Conservation (phyloP, 1,140 invertebrate genomes). For the Caenorhabditis inopinata region DNA sequence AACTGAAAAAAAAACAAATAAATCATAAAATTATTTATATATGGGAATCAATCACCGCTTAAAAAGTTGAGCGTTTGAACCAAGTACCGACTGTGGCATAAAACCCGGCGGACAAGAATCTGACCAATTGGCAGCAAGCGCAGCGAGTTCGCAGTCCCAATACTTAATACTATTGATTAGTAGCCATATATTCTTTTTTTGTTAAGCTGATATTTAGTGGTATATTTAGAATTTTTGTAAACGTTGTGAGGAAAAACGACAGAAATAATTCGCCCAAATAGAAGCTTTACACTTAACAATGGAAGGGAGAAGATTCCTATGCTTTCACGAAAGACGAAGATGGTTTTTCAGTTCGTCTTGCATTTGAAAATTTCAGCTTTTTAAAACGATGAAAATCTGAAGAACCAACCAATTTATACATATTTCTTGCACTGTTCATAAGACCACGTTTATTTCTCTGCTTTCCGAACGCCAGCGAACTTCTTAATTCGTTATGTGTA, state of each 20-base stretch:
- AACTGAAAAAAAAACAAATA: constrained; percentile 14
- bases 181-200: no score
- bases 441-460: constrained; percentile 16
- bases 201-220: no score
- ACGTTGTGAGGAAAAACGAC: no score
- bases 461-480: constrained; percentile 29
- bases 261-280: no score
- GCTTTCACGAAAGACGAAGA: no score
- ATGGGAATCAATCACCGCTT: constrained; percentile 14
- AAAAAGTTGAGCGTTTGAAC: constrained; percentile 32
- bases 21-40: not conserved
- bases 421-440: constrained; percentile 37
- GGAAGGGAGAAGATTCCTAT: no score
- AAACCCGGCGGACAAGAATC: constrained; percentile 1
- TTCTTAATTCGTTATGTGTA: constrained; percentile 39
- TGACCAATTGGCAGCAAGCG: not conserved
- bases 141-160: constrained; percentile 36
- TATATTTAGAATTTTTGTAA: no score
- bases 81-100: constrained; percentile 27
- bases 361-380: no score
- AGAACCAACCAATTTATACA: constrained; percentile 41
- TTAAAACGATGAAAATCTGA: no score
- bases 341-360: no score
- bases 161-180: not conserved
- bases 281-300: no score